phyloP scores from a whole-genome alignment of 2,797 vertebrate species.

The Parauchenoglanis ngamensis region DNA sequence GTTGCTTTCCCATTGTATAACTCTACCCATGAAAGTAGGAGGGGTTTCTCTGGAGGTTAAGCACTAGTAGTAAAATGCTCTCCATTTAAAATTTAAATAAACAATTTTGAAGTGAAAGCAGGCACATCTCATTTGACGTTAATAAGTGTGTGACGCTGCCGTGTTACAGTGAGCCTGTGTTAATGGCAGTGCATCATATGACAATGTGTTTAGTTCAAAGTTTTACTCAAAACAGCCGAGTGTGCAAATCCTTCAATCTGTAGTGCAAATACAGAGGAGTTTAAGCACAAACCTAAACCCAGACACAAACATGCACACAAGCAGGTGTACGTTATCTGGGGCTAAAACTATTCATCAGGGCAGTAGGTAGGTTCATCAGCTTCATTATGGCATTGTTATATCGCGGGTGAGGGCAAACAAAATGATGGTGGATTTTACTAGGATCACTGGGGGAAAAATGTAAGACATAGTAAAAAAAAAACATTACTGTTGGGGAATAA shows the following conservation, averaged over 20 bases:
- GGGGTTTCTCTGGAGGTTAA: not conserved
- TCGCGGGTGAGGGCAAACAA: not conserved
- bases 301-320: not conserved
- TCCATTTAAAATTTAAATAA: conserved; percentile 44
- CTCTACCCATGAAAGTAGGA: not conserved
- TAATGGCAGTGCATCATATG: not conserved
- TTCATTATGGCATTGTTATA: not conserved
- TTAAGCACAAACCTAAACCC: not conserved
- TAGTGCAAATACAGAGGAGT: not conserved
- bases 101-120: conserved; percentile 13
- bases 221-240: not conserved
- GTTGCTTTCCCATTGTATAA: not conserved
- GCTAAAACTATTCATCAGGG: not conserved
- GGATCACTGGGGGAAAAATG: not conserved
- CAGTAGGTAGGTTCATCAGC: not conserved
- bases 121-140: conserved; percentile 12
- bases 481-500: not conserved
- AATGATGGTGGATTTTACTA: not conserved
- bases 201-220: not conserved
- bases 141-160: not conserved
- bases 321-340: not conserved
- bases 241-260: not conserved
- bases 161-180: not conserved
- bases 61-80: not conserved
- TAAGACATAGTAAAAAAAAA: not conserved